Evolutionary conservation across 2,888 invertebrate species (phyloP).

Genomic region (Parnassius orleans): DNA sequence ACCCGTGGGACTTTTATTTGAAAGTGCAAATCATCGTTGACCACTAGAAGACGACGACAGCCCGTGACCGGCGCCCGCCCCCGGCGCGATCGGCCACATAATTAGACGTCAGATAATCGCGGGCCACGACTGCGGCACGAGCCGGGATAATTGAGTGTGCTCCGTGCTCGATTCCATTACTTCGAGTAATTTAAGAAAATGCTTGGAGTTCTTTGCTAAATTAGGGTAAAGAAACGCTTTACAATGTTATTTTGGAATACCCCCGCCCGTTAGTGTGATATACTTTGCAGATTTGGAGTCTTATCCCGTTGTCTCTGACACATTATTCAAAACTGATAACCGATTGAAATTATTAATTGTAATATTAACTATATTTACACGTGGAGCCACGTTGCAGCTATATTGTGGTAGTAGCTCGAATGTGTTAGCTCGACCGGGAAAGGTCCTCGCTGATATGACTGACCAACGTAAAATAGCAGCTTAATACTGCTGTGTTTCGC

Average conservation of each 20-base stretch:
- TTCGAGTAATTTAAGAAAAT: conserved; percentile 10
- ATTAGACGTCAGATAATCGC: conserved; percentile 15
- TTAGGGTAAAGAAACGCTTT: conserved; percentile 8
- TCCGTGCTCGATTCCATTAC: conserved; percentile 22
- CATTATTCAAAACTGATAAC: too few species aligned
- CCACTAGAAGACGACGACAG: not conserved
- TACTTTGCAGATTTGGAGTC: too few species aligned
- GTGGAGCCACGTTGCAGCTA: too few species aligned
- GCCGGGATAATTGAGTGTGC: conserved; percentile 17
- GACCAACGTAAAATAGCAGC: too few species aligned
- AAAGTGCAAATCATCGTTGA: not conserved
- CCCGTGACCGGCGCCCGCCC: not conserved
- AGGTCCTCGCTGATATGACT: too few species aligned
- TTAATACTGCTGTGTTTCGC: too few species aligned
- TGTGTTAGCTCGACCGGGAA: too few species aligned
- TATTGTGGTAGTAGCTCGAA: too few species aligned
- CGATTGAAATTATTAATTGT: too few species aligned
- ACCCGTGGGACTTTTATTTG: too few species aligned
- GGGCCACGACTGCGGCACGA: not conserved
- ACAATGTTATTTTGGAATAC: not conserved
- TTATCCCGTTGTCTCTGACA: too few species aligned
- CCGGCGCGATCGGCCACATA: conserved; percentile 16
- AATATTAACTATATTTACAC: too few species aligned
- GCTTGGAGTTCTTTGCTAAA: conserved; percentile 16
- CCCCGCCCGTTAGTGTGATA: not conserved